Base-by-base conservation (phyloP, 30 jellyfish, hydroid and myxozoan genomes). In the Hydractinia symbiolongicarpus region DNA sequence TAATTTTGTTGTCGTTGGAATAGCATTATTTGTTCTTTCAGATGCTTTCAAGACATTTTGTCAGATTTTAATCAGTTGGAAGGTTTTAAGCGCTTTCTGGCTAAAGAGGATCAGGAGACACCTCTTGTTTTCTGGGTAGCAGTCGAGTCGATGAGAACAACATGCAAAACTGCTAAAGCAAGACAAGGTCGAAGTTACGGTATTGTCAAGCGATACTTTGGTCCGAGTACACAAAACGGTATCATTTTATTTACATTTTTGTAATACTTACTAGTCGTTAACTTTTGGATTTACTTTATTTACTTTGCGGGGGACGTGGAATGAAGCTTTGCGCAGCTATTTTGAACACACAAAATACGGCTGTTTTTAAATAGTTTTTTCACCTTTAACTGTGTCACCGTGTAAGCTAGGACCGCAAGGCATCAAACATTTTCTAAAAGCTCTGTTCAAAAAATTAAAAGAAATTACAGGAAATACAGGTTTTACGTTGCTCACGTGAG, bases 101-200 rank as follows among this genome's bases (percentile, higher is more conserved):
- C 66, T 15, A 93, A 81, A 67, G 89, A 84, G 21, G 83, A 67
- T 55, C 85, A 78, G 16, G 98, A 87, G 76, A 50, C 80, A 5
- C 95, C 98, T 13, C 66, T 93, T 60, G 10, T 79, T 17, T 93
- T 93, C 74, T 93, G 98, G 98, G 83, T 69, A 52, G 94, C 96
- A 14, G 98, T 93, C 4, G 98, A 93, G 70, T 87, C 96, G 3
- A 83, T 93, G 95, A 71, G 95, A 57, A 83, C 90, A 1, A 88
- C 77, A 76, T 84, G 93, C 13, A 76, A 85, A 67, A 89, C 76
- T 50, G 98, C 94, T 13, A 87, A 84, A 72, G 94, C 87, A 52
- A 93, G 98, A 84, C 98, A 93, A 57, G 75, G 74, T 14, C 76
- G 87, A 14, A 86, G 93, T 16, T 85, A 83, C 72, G 96, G 95